phyloP scores from a whole-genome alignment of 2,797 vertebrate species.

The Xenopus petersii region DNA sequence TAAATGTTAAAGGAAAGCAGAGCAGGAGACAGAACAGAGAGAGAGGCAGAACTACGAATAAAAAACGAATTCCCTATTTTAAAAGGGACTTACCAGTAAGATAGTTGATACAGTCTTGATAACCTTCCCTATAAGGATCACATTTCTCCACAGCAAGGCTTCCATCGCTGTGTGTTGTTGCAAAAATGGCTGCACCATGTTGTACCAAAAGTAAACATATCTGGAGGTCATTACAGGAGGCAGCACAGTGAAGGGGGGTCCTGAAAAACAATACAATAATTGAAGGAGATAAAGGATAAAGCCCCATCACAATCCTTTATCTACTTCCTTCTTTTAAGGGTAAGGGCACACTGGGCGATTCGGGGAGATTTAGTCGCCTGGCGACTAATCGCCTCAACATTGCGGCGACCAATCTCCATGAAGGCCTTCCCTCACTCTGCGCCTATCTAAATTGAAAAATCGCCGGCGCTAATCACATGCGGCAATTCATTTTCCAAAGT shows the following conservation, averaged over 20 bases:
- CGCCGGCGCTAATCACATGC: too few species aligned
- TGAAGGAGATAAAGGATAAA: not conserved
- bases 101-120: constrained; percentile 79
- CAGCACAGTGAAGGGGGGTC: constrained; percentile 87
- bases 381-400: too few species aligned
- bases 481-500: too few species aligned
- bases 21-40: not conserved
- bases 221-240: constrained; percentile 84
- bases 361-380: too few species aligned
- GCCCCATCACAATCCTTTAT: not conserved
- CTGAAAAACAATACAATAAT: constrained; percentile 55
- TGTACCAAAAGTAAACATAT: constrained; percentile 83
- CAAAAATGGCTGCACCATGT: constrained; percentile 83
- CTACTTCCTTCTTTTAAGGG: not conserved
- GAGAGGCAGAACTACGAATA: not conserved
- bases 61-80: not conserved
- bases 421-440: too few species aligned
- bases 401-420: too few species aligned
- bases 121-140: constrained; percentile 80
- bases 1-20: not conserved
- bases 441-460: too few species aligned
- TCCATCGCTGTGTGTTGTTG: constrained; percentile 79
- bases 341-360: too few species aligned
- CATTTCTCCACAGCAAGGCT: constrained; percentile 84
- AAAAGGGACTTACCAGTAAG: constrained; percentile 67